Evolutionary conservation across 2,797 vertebrate genomes (phyloP).

Genomic region (Melanotaenia parkinsoni): DNA sequence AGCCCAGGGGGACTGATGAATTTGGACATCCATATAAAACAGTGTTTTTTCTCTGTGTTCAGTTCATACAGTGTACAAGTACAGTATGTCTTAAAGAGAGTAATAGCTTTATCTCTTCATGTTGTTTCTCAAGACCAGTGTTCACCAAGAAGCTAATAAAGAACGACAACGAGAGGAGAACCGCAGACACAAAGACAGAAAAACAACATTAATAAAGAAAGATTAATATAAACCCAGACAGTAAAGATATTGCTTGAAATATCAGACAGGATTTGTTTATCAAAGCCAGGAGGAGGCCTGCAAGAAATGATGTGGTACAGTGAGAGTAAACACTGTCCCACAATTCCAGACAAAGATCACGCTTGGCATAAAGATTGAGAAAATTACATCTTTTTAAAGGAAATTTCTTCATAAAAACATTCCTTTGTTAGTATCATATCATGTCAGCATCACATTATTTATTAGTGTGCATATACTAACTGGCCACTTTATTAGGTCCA

Average conservation of each 20-base stretch:
- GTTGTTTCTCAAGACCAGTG: slow-evolving; percentile 12
- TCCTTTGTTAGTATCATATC: neutral
- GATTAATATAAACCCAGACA: slow-evolving; percentile 70
- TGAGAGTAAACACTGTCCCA: slow-evolving; percentile 9
- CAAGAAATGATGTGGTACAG: slow-evolving; percentile 6
- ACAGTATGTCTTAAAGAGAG: slow-evolving; percentile 1
- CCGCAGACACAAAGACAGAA: slow-evolving; percentile 35
- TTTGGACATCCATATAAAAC: slow-evolving; percentile 20
- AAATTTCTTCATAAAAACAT: neutral
- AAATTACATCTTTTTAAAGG: neutral
- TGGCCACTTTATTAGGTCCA: too few relatives aligned
- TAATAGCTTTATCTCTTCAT: slow-evolving; percentile 16
- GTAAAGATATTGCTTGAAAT: slow-evolving; percentile 53
- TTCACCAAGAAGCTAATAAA: slow-evolving; percentile 53
- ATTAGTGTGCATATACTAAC: neutral
- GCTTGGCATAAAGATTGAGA: neutral
- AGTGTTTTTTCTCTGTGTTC: slow-evolving; percentile 17
- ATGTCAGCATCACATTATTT: too few relatives aligned
- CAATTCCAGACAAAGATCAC: slow-evolving; percentile 8
- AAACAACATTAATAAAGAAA: slow-evolving; percentile 55
- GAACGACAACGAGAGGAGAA: slow-evolving; percentile 19
- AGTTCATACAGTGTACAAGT: slow-evolving; percentile 1
- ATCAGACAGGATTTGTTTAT: slow-evolving; percentile 42
- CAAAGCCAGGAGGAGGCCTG: slow-evolving; percentile 2
- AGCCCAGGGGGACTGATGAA: slow-evolving; percentile 25